Evolutionary conservation across 2,113 vertebrate genomes (phyloP), one percentile per base, ranked within the genome.

Genomic region (Riparia riparia): DNA sequence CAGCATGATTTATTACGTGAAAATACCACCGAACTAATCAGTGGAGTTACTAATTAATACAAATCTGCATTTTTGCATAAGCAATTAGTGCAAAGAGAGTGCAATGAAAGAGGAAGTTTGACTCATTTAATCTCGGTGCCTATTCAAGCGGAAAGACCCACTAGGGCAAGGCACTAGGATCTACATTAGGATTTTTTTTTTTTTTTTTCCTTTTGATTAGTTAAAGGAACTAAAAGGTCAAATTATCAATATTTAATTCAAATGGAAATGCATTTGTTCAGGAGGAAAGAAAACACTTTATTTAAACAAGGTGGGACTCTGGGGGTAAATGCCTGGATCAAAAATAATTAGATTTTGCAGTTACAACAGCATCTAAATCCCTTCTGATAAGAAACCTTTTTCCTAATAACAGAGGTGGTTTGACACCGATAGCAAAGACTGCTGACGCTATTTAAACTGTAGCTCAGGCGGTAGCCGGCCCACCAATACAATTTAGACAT

Each of bases 21-120:
- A 98, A 98, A 98, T 98, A 98, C 98, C 98, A 98, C 98, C 82
- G 90, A 99, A 98, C 98, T 99, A 98, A 99, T 99, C 98, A 99
- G 98, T 95, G 96, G 98, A 98, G 98, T 98, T 98, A 99, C 98
- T 99, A 99, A 99, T 99, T 99, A 99, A 99, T 99, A 99, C 97
- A 98, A 98, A 99, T 99, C 98, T 99, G 98, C 99, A 99, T 99
- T 99, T 99, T 98, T 99, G 98, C 98, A 99, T 99, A 99, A 98
- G 98, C 98, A 99, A 99, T 99, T 98, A 99, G 97, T 97, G 97
- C 97, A 97, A 98, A 97, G 98, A 98, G 97, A 97, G 96, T 97
- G 98, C 98, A 98, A 96, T 97, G 97, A 98, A 98, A 98, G 97
- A 98, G 98, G 98, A 98, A 98, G 98, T 98, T 98, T 95, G 95